These are phyloP conservation scores for Allacma fusca DNA, from an alignment of 2,888 invertebrate genomes.

Conservation along the genomic window DNA sequence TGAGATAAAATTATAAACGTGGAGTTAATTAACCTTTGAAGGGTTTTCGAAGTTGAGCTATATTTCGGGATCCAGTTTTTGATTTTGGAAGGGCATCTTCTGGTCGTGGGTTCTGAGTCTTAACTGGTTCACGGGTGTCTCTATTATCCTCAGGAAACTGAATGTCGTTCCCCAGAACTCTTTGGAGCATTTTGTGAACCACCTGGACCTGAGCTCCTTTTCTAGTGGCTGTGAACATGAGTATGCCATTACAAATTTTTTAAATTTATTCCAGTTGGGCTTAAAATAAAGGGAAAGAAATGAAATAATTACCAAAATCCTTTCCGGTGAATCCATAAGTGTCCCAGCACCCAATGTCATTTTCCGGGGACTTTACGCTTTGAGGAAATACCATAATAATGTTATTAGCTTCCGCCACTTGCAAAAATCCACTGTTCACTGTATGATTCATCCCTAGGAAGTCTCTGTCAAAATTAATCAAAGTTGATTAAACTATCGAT, in stretches of 20 bases:
- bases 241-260: no score
- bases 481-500: no score
- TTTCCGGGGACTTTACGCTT: slow-evolving; percentile 34
- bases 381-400: slow-evolving; percentile 55
- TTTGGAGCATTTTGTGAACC: background rate
- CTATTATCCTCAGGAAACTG: background rate
- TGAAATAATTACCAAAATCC: background rate
- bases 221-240: background rate
- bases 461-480: slow-evolving; percentile 10
- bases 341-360: slow-evolving; percentile 49
- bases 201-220: background rate
- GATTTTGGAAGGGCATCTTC: no score
- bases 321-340: slow-evolving; percentile 25
- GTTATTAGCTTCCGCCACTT: slow-evolving; percentile 51
- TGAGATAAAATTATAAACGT: no score
- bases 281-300: no score
- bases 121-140: background rate
- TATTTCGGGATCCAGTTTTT: no score
- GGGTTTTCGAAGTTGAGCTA: no score
- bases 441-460: slow-evolving; percentile 43
- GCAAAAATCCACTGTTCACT: slow-evolving; percentile 51
- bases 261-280: no score
- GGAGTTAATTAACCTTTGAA: no score
- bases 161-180: background rate
- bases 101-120: no score